Conservation (phyloP, 2,888 invertebrate genomes). For the Lasioglossum vierecki region DNA sequence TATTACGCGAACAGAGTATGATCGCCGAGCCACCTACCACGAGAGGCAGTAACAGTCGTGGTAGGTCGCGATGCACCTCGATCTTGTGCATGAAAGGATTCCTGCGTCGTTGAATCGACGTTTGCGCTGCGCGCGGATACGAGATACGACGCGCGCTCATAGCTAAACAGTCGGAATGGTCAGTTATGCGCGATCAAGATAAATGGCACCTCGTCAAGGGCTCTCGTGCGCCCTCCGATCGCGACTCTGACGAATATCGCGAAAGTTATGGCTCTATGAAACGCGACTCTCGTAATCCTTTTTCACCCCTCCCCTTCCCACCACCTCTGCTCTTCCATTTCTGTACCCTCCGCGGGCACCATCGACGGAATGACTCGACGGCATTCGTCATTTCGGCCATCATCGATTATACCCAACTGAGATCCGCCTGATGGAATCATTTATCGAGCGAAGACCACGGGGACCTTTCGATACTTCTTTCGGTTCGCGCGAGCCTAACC, state of each 20-base stretch:
- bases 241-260: constrained; percentile 23
- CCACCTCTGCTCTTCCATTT: neutral
- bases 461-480: neutral
- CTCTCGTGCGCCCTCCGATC: constrained; percentile 3
- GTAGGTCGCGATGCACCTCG: constrained; percentile 10
- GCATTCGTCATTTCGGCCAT: constrained; percentile 43
- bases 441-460: constrained; percentile 25
- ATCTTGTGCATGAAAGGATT: constrained; percentile 47
- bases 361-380: constrained; percentile 21
- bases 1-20: neutral
- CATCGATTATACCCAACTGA: constrained; percentile 34
- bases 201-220: constrained; percentile 31
- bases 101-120: constrained; percentile 41
- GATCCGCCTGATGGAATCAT: constrained; percentile 32
- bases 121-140: constrained; percentile 26
- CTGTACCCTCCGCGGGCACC: neutral
- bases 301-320: neutral
- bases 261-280: constrained; percentile 40
- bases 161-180: constrained; percentile 51
- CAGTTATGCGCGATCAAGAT: constrained; percentile 62
- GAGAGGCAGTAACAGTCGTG: constrained; percentile 14
- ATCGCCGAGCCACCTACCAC: constrained; percentile 22
- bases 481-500: neutral
- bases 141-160: constrained; percentile 38
- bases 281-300: constrained; percentile 24